Conservation (phyloP, 1,140 invertebrate genomes). For the Cataglyphis hispanica region DNA sequence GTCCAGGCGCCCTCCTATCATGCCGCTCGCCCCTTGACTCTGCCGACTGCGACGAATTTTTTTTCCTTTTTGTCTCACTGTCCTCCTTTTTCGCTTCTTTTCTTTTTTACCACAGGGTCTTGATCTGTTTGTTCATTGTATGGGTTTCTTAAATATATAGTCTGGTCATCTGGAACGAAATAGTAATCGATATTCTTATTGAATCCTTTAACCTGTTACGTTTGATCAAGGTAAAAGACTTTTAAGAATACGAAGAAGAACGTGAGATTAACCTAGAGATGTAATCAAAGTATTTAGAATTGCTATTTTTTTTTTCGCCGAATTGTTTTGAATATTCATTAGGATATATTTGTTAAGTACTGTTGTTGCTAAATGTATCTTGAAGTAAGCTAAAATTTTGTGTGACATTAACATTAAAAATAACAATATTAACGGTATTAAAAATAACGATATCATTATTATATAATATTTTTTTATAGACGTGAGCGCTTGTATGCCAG, state of each 20-base stretch:
- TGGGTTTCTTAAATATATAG: conserved; percentile 28
- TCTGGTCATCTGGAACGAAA: background rate
- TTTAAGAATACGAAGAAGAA: background rate
- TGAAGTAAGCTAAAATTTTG: background rate
- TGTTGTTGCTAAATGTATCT: conserved; percentile 20
- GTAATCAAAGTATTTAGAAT: conserved; percentile 58
- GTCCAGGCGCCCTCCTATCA: conserved; percentile 22
- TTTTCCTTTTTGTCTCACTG: conserved; percentile 33
- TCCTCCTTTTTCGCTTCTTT: background rate
- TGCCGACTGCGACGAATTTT: conserved; percentile 34
- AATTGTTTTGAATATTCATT: conserved; percentile 66
- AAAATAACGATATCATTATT: background rate
- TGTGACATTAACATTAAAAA: too few relatives aligned
- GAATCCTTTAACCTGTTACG: conserved; percentile 5
- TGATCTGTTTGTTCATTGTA: conserved; percentile 1
- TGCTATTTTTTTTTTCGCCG: conserved; percentile 60
- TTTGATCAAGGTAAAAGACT: background rate
- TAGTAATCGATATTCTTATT: background rate
- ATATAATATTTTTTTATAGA: background rate
- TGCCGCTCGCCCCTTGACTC: conserved; percentile 22
- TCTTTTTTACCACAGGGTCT: background rate
- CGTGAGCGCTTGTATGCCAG: background rate
- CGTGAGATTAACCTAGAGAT: conserved; percentile 35
- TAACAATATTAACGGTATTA: background rate
- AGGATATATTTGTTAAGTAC: conserved; percentile 51